Percentiles rank a stretch among this genome's conserved stretches.
phyloP scores from a whole-genome alignment of 2,888 invertebrate species.

The Brenthis daphne region DNA sequence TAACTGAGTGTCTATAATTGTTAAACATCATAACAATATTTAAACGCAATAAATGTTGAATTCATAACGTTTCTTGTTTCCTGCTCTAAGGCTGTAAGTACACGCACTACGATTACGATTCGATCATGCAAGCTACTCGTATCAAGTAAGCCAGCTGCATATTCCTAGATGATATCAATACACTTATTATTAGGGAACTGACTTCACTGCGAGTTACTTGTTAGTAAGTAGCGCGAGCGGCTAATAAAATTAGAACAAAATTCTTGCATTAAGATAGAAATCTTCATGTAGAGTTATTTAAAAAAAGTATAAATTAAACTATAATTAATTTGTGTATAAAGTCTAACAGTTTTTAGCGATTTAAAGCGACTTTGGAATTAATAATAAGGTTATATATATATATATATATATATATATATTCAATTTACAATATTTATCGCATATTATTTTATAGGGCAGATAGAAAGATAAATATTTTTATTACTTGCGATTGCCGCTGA shows the following conservation, averaged over 20 bases:
- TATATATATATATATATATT: too few relatives aligned
- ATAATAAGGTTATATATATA: too few relatives aligned
- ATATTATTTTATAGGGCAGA: too few relatives aligned
- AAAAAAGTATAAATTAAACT: slow-evolving; percentile 7
- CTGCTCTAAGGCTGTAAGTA: neutral
- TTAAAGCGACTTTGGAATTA: too few relatives aligned
- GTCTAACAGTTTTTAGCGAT: too few relatives aligned
- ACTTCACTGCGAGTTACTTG: slow-evolving; percentile 31
- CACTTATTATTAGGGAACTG: slow-evolving; percentile 41
- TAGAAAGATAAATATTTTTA: too few relatives aligned
- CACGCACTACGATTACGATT: slow-evolving; percentile 22
- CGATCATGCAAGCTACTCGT: slow-evolving; percentile 20
- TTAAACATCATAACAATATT: too few relatives aligned
- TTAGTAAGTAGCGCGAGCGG: slow-evolving; percentile 24
- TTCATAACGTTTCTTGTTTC: neutral
- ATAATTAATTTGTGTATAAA: too few relatives aligned
- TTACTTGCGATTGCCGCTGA: too few relatives aligned
- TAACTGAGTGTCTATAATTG: too few relatives aligned
- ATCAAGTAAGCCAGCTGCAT: slow-evolving; percentile 25
- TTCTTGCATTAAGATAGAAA: slow-evolving; percentile 5
- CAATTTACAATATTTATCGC: too few relatives aligned
- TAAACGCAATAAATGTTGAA: too few relatives aligned
- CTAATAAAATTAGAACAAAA: slow-evolving; percentile 23
- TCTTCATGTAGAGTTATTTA: neutral
- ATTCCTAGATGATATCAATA: slow-evolving; percentile 37